phyloP scores from a whole-genome alignment of 2,113 vertebrate genomes.

The Spheniscus mendiculus region DNA sequence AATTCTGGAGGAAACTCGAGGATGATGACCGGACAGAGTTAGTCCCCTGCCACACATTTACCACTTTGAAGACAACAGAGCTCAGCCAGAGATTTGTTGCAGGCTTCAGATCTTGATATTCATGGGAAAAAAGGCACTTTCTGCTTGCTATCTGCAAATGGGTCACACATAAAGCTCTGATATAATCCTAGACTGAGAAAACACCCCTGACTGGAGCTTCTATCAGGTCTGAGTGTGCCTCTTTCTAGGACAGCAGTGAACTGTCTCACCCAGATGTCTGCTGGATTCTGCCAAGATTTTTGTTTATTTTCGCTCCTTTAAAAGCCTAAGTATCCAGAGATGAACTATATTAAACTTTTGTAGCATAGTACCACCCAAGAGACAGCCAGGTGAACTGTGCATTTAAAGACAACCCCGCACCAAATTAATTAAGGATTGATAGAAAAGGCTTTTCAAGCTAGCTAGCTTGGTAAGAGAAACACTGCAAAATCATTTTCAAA shows the following conservation, averaged over 20 bases:
- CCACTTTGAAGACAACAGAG: background rate
- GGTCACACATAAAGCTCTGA: background rate
- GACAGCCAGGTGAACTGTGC: background rate
- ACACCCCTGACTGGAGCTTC: background rate
- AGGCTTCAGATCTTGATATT: background rate
- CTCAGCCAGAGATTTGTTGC: background rate
- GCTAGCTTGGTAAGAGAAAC: background rate
- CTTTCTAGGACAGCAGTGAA: background rate
- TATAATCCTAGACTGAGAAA: background rate
- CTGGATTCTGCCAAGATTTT: background rate
- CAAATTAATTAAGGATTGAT: background rate
- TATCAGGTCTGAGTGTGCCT: background rate
- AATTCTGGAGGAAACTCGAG: background rate
- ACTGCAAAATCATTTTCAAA: background rate
- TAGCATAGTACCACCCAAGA: background rate
- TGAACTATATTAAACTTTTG: background rate
- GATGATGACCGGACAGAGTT: background rate
- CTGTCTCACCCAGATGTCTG: background rate
- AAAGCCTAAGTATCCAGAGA: background rate
- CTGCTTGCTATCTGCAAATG: background rate
- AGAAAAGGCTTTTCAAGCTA: background rate
- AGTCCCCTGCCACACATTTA: background rate
- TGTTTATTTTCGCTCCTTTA: background rate
- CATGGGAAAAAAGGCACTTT: background rate
- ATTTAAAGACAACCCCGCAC: background rate